Evolutionary conservation across 2,888 invertebrate species (phyloP).

Genomic region (Plagodis dolabraria): DNA sequence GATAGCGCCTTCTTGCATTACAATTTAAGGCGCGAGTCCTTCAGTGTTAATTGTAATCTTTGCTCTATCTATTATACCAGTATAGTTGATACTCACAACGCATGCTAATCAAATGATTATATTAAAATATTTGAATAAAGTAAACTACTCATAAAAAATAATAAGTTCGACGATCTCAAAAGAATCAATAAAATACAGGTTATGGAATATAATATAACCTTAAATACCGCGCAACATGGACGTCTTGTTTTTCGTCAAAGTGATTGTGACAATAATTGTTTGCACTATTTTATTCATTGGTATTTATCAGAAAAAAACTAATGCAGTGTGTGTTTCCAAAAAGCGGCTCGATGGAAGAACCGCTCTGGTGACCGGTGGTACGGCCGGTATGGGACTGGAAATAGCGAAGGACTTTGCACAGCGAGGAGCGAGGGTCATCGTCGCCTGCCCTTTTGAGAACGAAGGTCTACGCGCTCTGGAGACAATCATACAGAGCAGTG

Average conservation of each 20-base stretch:
- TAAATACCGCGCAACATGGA: constrained; percentile 1
- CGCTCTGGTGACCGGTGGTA: constrained; percentile 64
- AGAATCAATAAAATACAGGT: too few relatives aligned
- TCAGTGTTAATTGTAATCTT: too few relatives aligned
- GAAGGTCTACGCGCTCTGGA: constrained; percentile 70
- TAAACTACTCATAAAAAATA: too few relatives aligned
- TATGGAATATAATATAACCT: too few relatives aligned
- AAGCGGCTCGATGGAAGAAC: constrained; percentile 51
- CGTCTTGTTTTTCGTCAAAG: constrained; percentile 4
- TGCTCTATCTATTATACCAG: too few relatives aligned
- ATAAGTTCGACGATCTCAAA: too few relatives aligned
- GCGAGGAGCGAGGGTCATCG: constrained; percentile 61
- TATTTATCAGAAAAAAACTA: constrained; percentile 26
- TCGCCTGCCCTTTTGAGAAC: constrained; percentile 61
- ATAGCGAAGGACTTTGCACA: constrained; percentile 60
- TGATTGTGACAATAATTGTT: constrained; percentile 1
- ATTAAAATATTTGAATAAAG: too few relatives aligned
- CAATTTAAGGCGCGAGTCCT: too few relatives aligned
- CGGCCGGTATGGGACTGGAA: constrained; percentile 63
- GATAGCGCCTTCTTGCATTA: too few relatives aligned
- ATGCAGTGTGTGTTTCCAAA: constrained; percentile 44
- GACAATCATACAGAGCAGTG: constrained; percentile 85
- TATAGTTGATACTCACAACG: too few relatives aligned
- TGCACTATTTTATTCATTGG: constrained; percentile 11
- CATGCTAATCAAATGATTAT: too few relatives aligned